Evolutionary conservation across 2,797 vertebrate genomes (phyloP), one percentile per base, ranked within the genome.

Genomic region (Smutsia temminckii): DNA sequence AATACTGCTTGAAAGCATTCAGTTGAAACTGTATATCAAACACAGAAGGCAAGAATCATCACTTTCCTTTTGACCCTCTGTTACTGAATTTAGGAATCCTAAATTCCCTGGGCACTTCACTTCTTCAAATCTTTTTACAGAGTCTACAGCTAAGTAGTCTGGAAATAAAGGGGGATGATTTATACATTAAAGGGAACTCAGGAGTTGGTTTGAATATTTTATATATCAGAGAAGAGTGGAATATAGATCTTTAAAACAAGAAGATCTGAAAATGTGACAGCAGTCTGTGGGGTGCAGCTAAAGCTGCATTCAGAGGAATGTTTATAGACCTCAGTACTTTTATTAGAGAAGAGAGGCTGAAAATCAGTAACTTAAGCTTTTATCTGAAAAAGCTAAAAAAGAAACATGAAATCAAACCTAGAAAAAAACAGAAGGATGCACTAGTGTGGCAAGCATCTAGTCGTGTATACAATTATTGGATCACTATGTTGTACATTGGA

Each of bases 121-220:
- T 83, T 27, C 34, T 63, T 68, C 42, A 40, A 40, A 69, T 49
- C 49, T 53, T 72, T 78, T 69, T 40, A 78, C 7, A 63, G 55
- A 40, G 21, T 57, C 57, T 81, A 12, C 2, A 93, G 29, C 40
- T 55, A 86, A 63, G 17, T 51, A 57, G 61, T 86, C 53, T 91
- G 11, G 46, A 66, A 93, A 94, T 86, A 88, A 83, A 91, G 16
- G 53, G 29, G 89, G 34, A 75, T 61, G 40, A 91, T 71, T 91
- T 71, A 63, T 85, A 84, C 20, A 79, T 95, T 88, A 85, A 74
- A 20, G 69, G 51, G n/a, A 37, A 80, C 53, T 85, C 29, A 61
- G 34, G 64, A 72, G 37, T 63, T 80, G 37, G 23, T 89, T 68
- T 77, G 49, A 93, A 91, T 91, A 83, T 89, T 96, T 84, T 83